Conservation (phyloP, 2,888 invertebrate genomes). For the Plagodis pulveraria region DNA sequence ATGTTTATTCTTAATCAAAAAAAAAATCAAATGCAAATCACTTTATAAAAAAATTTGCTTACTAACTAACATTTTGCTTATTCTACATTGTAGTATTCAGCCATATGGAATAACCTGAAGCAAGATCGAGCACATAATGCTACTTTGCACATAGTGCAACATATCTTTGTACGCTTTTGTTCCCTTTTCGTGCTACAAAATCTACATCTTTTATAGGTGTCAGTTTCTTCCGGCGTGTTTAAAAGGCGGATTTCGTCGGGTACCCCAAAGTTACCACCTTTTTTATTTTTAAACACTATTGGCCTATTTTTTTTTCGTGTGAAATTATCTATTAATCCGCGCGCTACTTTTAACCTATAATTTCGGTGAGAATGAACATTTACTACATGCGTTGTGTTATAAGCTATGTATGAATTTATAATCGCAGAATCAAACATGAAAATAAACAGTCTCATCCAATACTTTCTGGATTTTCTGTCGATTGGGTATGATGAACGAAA, state of each 20-base stretch:
- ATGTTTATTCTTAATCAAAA: no score
- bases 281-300: background rate
- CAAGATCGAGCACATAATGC: no score
- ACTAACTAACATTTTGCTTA: no score
- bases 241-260: background rate
- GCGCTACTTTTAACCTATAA: background rate
- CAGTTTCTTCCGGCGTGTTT: background rate
- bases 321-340: background rate
- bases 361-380: background rate
- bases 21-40: no score
- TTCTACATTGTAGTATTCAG: no score
- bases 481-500: conserved; percentile 7
- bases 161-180: no score
- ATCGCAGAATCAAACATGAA: conserved; percentile 1
- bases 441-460: background rate
- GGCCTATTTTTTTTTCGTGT: background rate
- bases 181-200: background rate
- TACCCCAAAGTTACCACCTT: conserved; percentile 10
- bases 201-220: background rate
- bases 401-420: background rate
- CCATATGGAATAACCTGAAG: no score
- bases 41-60: no score
- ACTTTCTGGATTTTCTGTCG: conserved; percentile 2
- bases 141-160: no score
- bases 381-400: background rate